A percentile compares a stretch with the other conserved stretches of the same genome.
phyloP scores from a whole-genome alignment of 2,113 vertebrate genomes.

The Clarias batrachus region DNA sequence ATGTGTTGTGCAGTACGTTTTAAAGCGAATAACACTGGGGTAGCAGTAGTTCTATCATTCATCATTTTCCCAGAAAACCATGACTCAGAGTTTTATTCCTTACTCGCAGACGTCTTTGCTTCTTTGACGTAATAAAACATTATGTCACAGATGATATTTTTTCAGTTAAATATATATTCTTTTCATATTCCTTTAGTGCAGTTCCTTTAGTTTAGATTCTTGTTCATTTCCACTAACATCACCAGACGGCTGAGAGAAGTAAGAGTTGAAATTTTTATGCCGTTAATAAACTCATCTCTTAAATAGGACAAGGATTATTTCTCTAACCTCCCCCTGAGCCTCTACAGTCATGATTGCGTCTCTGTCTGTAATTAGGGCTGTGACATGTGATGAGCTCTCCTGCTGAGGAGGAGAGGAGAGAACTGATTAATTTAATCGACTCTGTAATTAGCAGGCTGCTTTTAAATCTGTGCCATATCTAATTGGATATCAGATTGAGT shows the following conservation, averaged over 20 bases:
- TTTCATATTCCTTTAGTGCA: not conserved
- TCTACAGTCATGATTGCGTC: conserved; percentile 47
- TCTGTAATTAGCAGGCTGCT: conserved; percentile 48
- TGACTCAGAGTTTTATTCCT: not conserved
- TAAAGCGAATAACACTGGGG: too few relatives aligned
- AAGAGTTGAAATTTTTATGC: conserved; percentile 30
- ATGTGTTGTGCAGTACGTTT: too few relatives aligned
- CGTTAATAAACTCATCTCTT: conserved; percentile 35
- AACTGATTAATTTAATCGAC: conserved; percentile 54
- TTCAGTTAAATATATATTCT: too few relatives aligned
- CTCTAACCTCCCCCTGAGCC: conserved; percentile 38
- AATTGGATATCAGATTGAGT: conserved; percentile 45
- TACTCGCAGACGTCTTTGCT: not conserved
- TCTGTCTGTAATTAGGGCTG: conserved; percentile 54
- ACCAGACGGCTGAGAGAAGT: not conserved
- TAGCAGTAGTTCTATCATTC: too few relatives aligned
- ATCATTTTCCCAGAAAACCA: not conserved
- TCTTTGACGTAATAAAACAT: not conserved
- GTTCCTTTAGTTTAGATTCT: not conserved
- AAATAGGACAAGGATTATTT: conserved; percentile 36
- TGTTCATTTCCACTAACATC: not conserved
- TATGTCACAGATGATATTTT: not conserved
- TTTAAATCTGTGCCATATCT: conserved; percentile 40
- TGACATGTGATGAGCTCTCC: conserved; percentile 43
- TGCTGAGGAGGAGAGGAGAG: conserved; percentile 31